Percentiles rank a stretch among this genome's conserved stretches.
phyloP scores from a whole-genome alignment of 1,140 invertebrate genomes.

The Medauroidea extradentata region DNA sequence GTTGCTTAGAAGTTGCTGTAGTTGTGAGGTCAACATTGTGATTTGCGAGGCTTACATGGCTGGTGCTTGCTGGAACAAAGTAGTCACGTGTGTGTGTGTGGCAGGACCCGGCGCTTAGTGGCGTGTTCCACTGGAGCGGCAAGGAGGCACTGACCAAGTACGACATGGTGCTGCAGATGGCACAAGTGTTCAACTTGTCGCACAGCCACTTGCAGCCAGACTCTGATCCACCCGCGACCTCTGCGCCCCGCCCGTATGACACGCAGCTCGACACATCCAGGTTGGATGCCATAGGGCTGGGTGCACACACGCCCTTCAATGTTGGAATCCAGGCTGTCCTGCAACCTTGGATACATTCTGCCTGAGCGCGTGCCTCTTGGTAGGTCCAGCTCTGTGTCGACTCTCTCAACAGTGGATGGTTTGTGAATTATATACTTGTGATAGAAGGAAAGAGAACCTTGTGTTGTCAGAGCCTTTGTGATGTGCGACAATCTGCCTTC shows the following conservation, averaged over 20 bases:
- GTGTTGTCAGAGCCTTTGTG: no score
- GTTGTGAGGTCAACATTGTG: no score
- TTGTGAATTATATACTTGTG: no score
- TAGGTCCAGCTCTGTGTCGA: no score
- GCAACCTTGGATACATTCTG: conserved; percentile 12
- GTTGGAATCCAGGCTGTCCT: conserved; percentile 39
- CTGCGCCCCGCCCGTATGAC: conserved; percentile 43
- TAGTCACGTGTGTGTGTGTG: no score
- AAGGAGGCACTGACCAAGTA: conserved; percentile 53
- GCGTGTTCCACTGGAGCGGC: conserved; percentile 52
- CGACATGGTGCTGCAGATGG: conserved; percentile 50
- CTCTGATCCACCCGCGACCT: conserved; percentile 35
- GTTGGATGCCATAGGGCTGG: conserved; percentile 40
- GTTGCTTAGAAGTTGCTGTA: no score
- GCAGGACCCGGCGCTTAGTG: conserved; percentile 32
- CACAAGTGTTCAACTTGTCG: conserved; percentile 41
- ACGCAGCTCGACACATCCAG: conserved; percentile 42
- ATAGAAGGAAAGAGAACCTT: no score
- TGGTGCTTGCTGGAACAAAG: no score
- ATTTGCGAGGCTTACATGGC: no score
- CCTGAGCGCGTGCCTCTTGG: no score
- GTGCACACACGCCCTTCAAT: conserved; percentile 43
- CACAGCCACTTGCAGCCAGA: conserved; percentile 38
- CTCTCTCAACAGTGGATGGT: no score
- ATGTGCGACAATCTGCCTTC: no score